Percentiles rank a stretch among this genome's conserved stretches.
phyloP scores from a whole-genome alignment of 1,140 invertebrate species.

The Drosophila ercepeae region DNA sequence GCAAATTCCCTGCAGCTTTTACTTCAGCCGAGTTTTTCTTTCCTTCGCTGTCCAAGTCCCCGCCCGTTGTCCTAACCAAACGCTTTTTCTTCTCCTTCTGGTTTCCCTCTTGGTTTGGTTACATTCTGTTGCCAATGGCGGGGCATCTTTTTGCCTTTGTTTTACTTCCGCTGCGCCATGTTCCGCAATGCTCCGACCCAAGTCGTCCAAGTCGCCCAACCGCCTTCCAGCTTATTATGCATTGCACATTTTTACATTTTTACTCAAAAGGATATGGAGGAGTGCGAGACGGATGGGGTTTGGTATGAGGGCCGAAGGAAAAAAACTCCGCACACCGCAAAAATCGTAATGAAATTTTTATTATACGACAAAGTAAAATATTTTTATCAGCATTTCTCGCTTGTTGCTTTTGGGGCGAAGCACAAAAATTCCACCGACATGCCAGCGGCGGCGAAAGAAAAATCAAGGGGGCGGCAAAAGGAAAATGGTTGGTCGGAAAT shows the following conservation, averaged over 20 bases:
- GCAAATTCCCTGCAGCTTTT: conserved; percentile 77
- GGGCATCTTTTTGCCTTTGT: conserved; percentile 68
- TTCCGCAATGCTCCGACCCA: conserved; percentile 55
- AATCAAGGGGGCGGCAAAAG: not conserved
- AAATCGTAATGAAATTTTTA: conserved; percentile 82
- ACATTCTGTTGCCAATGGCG: conserved; percentile 34
- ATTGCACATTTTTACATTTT: conserved; percentile 81
- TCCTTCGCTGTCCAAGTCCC: conserved; percentile 5
- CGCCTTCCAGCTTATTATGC: conserved; percentile 69
- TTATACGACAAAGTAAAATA: conserved; percentile 81
- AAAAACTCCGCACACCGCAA: conserved; percentile 65
- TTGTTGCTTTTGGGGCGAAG: conserved; percentile 66
- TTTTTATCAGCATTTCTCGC: conserved; percentile 80
- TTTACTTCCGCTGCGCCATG: conserved; percentile 75
- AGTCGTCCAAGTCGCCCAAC: conserved; percentile 16
- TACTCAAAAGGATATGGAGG: conserved; percentile 38
- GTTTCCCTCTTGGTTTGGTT: conserved; percentile 20
- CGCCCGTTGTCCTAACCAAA: not conserved
- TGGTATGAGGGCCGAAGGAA: conserved; percentile 2
- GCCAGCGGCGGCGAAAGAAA: conserved; percentile 29
- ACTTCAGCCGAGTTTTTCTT: conserved; percentile 66
- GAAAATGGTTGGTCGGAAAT: conserved; percentile 1
- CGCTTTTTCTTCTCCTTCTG: conserved; percentile 1
- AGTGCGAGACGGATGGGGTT: not conserved
- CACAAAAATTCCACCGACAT: conserved; percentile 50